These are phyloP conservation scores for Ectropis grisescens DNA, from an alignment of 1,140 invertebrate genomes.

Conservation along the genomic window DNA sequence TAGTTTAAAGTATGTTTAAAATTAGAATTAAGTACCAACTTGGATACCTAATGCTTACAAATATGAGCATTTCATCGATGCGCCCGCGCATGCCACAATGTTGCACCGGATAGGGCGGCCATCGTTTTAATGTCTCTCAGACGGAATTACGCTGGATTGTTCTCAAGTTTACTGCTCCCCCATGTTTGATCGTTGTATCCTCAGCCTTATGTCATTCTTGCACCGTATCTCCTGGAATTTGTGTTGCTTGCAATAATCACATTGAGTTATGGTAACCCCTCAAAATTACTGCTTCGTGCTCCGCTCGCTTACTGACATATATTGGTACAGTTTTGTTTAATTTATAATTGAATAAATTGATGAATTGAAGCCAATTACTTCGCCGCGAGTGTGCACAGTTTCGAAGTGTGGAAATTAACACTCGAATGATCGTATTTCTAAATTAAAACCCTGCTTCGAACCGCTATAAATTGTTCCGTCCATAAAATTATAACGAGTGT, in stretches of 20 bases:
- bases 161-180: slow-evolving; percentile 60
- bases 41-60: no score
- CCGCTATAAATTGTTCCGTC: slow-evolving; percentile 51
- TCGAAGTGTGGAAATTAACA: slow-evolving; percentile 52
- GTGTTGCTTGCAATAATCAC: slow-evolving; percentile 55
- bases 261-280: slow-evolving; percentile 53
- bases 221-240: slow-evolving; percentile 54
- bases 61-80: no score
- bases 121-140: slow-evolving; percentile 64
- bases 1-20: no score
- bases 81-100: slow-evolving; percentile 31
- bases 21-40: no score
- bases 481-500: slow-evolving; percentile 58
- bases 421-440: slow-evolving; percentile 45
- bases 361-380: no score
- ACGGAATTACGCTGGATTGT: slow-evolving; percentile 69
- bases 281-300: slow-evolving; percentile 20
- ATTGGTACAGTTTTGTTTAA: slow-evolving; percentile 4
- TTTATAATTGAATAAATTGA: no score
- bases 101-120: slow-evolving; percentile 66
- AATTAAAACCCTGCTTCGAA: slow-evolving; percentile 44
- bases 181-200: slow-evolving; percentile 66
- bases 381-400: no score
- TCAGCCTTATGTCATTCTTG: slow-evolving; percentile 63
- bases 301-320: slow-evolving; percentile 6